Percentiles rank a stretch among this genome's conserved stretches.
Evolutionary conservation across 1,140 invertebrate genomes (phyloP).

Genomic region (Matsumurasca onukii): DNA sequence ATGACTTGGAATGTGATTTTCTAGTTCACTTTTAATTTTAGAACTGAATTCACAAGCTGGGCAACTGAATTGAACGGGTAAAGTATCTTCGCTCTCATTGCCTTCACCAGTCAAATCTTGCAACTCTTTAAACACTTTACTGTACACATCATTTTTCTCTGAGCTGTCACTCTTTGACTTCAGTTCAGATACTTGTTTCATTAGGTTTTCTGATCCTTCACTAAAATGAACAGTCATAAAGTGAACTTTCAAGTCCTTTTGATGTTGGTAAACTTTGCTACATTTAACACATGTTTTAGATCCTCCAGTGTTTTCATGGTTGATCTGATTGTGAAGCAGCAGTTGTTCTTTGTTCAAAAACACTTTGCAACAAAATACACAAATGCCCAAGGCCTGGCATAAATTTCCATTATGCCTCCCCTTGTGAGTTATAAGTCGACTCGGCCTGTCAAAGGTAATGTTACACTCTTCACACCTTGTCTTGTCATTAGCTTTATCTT

Average conservation of each 20-base stretch:
- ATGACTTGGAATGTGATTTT: neutral
- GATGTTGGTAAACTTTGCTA: neutral
- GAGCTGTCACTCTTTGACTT: neutral
- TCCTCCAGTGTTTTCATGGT: neutral
- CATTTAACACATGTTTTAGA: neutral
- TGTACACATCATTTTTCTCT: conserved; percentile 3
- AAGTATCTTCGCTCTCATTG: conserved; percentile 8
- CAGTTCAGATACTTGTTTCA: neutral
- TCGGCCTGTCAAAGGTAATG: neutral
- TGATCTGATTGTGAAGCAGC: neutral
- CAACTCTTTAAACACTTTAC: conserved; percentile 14
- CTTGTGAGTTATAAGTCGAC: neutral
- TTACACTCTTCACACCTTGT: conserved; percentile 2
- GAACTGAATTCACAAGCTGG: neutral
- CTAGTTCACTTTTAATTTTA: neutral
- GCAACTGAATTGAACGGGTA: neutral
- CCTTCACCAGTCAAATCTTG: conserved; percentile 12
- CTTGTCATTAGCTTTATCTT: no score
- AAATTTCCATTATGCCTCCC: neutral
- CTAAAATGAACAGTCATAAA: neutral
- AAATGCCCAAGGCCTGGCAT: neutral
- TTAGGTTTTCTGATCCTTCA: neutral
- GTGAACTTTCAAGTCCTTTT: conserved; percentile 2
- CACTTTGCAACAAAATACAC: conserved; percentile 1
- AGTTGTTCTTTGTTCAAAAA: conserved; percentile 12